phyloP scores from a whole-genome alignment of 2,113 vertebrate genomes.

The Onychorhynchus coronatus region DNA sequence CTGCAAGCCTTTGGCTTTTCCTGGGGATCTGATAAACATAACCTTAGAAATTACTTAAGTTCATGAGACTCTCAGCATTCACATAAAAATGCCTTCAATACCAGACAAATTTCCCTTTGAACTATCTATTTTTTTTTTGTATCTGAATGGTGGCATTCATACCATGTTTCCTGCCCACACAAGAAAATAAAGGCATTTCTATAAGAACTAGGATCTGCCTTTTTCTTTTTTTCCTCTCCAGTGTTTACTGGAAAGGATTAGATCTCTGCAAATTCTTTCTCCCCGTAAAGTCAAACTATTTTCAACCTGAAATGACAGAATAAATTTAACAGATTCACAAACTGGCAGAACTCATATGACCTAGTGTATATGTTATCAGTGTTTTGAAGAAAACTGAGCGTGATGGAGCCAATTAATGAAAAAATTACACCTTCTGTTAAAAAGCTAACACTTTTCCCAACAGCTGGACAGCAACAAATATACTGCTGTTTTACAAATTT shows the following conservation, averaged over 20 bases:
- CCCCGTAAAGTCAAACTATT: neutral
- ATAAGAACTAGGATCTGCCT: fast-evolving
- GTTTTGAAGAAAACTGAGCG: neutral
- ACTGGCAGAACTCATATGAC: neutral
- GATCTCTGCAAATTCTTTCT: neutral
- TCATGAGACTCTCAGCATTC: neutral
- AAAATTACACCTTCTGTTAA: neutral
- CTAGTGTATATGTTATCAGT: neutral
- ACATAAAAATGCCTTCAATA: neutral
- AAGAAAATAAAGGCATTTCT: constrained; percentile 6
- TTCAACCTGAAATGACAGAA: neutral
- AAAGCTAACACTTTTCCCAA: neutral
- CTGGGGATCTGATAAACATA: neutral
- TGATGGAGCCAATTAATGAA: neutral
- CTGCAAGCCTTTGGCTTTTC: neutral
- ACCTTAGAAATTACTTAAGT: neutral
- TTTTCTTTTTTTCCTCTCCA: neutral
- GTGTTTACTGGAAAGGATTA: neutral
- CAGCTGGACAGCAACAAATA: neutral
- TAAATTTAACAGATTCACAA: neutral
- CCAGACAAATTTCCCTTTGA: neutral
- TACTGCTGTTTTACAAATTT: neutral
- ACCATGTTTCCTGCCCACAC: neutral
- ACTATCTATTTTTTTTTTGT: neutral
- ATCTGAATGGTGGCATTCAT: neutral